Conservation (phyloP, 2,797 vertebrate genomes). For the Urocyon cinereoargenteus region DNA sequence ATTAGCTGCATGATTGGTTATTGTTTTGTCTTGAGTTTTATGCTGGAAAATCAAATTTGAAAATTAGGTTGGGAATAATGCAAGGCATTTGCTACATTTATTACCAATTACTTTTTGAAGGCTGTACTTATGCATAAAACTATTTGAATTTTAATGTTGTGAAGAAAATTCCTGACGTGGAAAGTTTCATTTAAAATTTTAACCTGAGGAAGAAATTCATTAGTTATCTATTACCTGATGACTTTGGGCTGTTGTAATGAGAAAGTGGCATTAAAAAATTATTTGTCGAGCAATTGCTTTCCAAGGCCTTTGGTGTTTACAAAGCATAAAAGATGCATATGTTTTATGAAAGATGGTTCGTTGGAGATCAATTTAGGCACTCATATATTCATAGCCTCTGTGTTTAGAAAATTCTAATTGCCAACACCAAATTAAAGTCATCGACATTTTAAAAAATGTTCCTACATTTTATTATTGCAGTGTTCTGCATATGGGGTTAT, state of each 20-base stretch:
- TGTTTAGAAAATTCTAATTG: conserved; percentile 79
- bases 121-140: conserved; percentile 70
- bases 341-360: conserved; percentile 53
- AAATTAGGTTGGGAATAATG: conserved; percentile 82
- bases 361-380: conserved; percentile 71
- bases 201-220: conserved; percentile 74
- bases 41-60: conserved; percentile 80
- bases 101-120: conserved; percentile 82
- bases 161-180: conserved; percentile 61
- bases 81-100: conserved; percentile 62
- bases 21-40: conserved; percentile 84
- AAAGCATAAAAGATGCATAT: conserved; percentile 61
- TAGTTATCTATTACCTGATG: conserved; percentile 51
- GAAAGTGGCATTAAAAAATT: conserved; percentile 61
- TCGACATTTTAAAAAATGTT: conserved; percentile 62
- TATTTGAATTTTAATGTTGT: conserved; percentile 69
- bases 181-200: conserved; percentile 70
- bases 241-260: conserved; percentile 58
- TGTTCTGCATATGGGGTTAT: not conserved
- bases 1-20: conserved; percentile 82
- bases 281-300: conserved; percentile 71
- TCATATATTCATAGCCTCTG: conserved; percentile 65
- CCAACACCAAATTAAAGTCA: conserved; percentile 63
- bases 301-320: conserved; percentile 75
- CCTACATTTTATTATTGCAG: conserved; percentile 58